These are phyloP conservation scores for Drosophila monieri DNA, from an alignment of 2,888 invertebrate species.

Conservation along the genomic window DNA sequence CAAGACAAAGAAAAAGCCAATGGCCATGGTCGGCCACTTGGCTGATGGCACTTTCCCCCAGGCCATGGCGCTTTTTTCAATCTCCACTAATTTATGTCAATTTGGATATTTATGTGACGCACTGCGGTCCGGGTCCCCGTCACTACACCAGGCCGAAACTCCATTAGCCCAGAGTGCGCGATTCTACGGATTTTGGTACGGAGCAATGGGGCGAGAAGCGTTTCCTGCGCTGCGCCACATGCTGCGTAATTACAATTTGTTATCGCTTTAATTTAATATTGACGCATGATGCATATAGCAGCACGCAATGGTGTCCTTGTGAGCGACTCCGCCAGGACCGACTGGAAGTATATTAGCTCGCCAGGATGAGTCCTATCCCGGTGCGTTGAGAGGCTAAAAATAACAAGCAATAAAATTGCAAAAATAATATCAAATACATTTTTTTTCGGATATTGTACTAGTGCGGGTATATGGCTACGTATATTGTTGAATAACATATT, in stretches of 20 bases:
- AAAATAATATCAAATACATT: not conserved
- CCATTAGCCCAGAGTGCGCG: slow-evolving; percentile 51
- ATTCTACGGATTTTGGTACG: slow-evolving; percentile 1
- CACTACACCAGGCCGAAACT: slow-evolving; percentile 48
- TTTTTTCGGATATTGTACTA: not conserved
- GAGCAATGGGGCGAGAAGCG: slow-evolving; percentile 2
- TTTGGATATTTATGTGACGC: slow-evolving; percentile 69
- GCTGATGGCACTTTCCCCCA: slow-evolving; percentile 13
- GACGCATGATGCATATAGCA: slow-evolving; percentile 30
- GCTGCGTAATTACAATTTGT: slow-evolving; percentile 75
- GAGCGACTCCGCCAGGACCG: not conserved
- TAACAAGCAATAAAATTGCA: not conserved
- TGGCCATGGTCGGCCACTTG: slow-evolving; percentile 19
- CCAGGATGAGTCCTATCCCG: not conserved
- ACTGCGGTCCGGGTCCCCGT: slow-evolving; percentile 21
- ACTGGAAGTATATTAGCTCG: not conserved
- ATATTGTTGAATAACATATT: not conserved
- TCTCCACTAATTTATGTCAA: slow-evolving; percentile 77
- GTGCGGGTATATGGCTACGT: not conserved
- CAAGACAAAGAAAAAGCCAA: slow-evolving; percentile 20
- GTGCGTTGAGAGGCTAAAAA: not conserved
- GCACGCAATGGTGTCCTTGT: slow-evolving; percentile 11
- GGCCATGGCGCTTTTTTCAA: slow-evolving; percentile 60
- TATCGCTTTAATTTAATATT: slow-evolving; percentile 76
- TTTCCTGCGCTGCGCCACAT: slow-evolving; percentile 24